These are phyloP conservation scores for Gibbula magus DNA, from an alignment of 2,888 invertebrate species.

Conservation along the genomic window DNA sequence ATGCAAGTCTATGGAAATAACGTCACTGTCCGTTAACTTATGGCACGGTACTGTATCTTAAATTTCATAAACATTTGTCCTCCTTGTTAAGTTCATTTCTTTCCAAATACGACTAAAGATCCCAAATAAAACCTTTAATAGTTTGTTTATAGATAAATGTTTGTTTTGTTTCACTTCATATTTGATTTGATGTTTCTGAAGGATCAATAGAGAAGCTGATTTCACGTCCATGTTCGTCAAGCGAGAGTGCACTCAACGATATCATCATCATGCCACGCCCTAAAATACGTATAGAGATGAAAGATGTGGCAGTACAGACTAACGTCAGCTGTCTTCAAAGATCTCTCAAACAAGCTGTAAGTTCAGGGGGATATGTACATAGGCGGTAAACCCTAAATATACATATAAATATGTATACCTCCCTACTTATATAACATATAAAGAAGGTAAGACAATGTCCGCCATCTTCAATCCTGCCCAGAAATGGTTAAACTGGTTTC, in stretches of 20 bases:
- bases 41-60: no score
- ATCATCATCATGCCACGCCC: slow-evolving; percentile 36
- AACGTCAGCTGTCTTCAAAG: slow-evolving; percentile 33
- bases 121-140: background rate
- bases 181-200: slow-evolving; percentile 15
- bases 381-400: no score
- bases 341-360: slow-evolving; percentile 28
- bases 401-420: no score
- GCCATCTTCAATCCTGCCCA: no score
- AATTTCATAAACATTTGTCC: no score
- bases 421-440: no score
- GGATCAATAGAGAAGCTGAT: slow-evolving; percentile 50
- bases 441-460: no score
- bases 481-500: no score
- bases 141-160: background rate
- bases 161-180: background rate
- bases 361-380: background rate
- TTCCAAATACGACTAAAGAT: no score
- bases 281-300: slow-evolving; percentile 35
- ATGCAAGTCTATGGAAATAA: no score
- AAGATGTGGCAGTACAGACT: slow-evolving; percentile 52
- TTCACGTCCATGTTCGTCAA: slow-evolving; percentile 25
- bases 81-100: no score
- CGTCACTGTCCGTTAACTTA: no score
- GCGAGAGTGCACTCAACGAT: slow-evolving; percentile 37